Percentiles rank a stretch among this genome's conserved stretches.
Evolutionary conservation across 2,797 vertebrate species (phyloP).

Genomic region (Halcyon chelicuti): DNA sequence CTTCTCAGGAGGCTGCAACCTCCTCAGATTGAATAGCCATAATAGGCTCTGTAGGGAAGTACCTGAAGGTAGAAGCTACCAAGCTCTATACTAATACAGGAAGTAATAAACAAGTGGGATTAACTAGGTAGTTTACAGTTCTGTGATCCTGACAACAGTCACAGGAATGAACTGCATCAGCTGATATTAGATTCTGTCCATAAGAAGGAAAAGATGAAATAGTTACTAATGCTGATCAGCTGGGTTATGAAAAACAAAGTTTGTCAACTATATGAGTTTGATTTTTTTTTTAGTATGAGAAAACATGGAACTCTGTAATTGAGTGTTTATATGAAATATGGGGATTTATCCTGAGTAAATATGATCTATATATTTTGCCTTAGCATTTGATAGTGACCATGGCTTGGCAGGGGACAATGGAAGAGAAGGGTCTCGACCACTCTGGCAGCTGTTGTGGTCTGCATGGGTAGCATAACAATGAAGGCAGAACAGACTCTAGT

Average conservation of each 20-base stretch:
- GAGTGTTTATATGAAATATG: background rate
- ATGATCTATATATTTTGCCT: background rate
- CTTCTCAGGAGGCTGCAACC: background rate
- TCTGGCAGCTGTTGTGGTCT: rapidly evolving
- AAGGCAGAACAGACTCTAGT: rapidly evolving
- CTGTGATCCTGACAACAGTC: background rate
- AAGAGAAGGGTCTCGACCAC: background rate
- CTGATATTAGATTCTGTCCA: background rate
- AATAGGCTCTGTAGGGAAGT: background rate
- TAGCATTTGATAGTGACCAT: background rate
- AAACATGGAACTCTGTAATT: background rate
- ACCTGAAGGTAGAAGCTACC: background rate
- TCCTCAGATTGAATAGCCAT: background rate
- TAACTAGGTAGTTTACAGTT: background rate
- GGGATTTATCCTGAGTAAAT: background rate
- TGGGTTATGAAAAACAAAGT: background rate
- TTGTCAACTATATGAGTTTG: background rate
- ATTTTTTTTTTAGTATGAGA: background rate
- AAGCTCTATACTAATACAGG: background rate
- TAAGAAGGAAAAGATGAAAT: background rate
- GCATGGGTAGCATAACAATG: too few relatives aligned
- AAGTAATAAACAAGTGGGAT: background rate
- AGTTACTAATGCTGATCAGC: background rate
- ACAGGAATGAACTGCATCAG: background rate
- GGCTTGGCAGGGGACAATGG: background rate